These are phyloP conservation scores for Dasypogon diadema DNA, from an alignment of 2,888 invertebrate genomes.

Conservation along the genomic window DNA sequence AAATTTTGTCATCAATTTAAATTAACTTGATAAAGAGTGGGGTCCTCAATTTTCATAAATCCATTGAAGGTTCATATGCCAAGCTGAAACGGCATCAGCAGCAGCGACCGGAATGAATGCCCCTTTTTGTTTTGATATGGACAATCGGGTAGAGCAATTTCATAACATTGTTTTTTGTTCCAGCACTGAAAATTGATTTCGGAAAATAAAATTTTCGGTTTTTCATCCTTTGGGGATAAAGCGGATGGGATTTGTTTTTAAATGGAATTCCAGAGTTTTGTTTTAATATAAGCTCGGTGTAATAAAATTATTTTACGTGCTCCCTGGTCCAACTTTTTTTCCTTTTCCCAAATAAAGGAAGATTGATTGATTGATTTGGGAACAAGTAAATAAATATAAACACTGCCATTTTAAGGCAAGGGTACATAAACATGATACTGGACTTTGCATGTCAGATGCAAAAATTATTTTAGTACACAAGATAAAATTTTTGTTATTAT, in stretches of 20 bases:
- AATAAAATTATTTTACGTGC: neutral
- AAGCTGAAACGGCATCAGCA: neutral
- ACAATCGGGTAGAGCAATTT: neutral
- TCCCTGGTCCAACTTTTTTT: neutral
- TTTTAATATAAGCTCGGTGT: neutral
- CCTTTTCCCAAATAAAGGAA: neutral
- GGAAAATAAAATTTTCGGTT: slow-evolving; percentile 8
- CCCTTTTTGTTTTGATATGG: neutral
- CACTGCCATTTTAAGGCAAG: neutral
- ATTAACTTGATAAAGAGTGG: slow-evolving; percentile 37
- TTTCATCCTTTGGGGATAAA: neutral
- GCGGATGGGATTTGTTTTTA: neutral
- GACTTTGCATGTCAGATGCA: neutral
- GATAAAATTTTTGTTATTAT: no score
- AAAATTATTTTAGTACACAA: neutral
- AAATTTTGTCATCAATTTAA: slow-evolving; percentile 41
- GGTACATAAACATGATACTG: neutral
- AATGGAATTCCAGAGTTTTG: neutral
- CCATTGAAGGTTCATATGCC: slow-evolving; percentile 12
- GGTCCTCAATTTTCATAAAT: slow-evolving; percentile 24
- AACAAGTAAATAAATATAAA: neutral
- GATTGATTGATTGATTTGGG: neutral
- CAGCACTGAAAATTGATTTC: slow-evolving; percentile 14
- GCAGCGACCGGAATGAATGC: neutral
- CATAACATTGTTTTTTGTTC: neutral